Base-by-base conservation (phyloP, 2,888 invertebrate genomes). In the Alentia gelatinosa region DNA sequence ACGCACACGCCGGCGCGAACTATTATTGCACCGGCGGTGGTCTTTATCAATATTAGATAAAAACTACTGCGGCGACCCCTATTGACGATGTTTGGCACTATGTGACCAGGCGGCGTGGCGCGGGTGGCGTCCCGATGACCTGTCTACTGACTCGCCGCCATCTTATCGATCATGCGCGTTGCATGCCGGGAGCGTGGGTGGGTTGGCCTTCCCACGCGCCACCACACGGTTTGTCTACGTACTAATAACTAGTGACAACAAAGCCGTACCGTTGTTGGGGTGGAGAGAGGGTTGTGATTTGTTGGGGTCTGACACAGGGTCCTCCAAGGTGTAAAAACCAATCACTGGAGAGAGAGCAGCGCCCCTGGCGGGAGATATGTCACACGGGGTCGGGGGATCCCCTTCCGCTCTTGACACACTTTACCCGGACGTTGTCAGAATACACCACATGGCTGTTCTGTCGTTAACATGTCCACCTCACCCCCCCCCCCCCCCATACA, bases 11-110 rank as follows among this genome's bases (percentile, higher is more conserved):
- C 56, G 12, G 56, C n/a, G 12, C 56, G 19, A 56, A n/a, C 56
- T 56, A 56, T 56, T 56, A 56, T 56, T 56, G 56, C 56, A 56
- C 23, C 23, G 23, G n/a, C 56, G 56, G n/a, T n/a, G 12, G 9
- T n/a, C 56, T 56, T 56, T 56, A 56, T 68, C 33, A 68, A 68
- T 26, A 68, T 68, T 68, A 68, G 26, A 68, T 68, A 68, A 68
- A 68, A 68, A 68, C 68, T 15, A 68, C 56, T 9, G 30, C 68
- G n/a, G 12, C 33, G 68, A 26, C 68, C 68, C 68, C 33, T 15
- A 3, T 9, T 68, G 68, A 68, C 68, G 30, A 12, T 68, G 33
- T 68, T 68, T 68, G 68, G 68, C 68, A 68, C 68, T 68, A 26
- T 68, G 68, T 68, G 30, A 30, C 33, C 26, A 19, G 26, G 68